phyloP scores from a whole-genome alignment of 2,888 invertebrate genomes.

The Lithophane socia region DNA sequence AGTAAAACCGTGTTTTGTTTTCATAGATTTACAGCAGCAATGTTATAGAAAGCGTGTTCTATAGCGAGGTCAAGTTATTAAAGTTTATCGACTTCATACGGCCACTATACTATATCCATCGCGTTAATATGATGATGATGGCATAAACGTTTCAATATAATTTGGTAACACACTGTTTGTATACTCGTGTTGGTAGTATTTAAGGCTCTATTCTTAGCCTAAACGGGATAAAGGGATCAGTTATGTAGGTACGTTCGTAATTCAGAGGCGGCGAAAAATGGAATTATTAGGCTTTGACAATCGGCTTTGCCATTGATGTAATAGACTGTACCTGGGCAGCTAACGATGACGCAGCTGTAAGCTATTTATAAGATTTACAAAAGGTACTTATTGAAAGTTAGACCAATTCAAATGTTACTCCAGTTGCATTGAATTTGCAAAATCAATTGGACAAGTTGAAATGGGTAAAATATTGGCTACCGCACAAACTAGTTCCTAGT shows the following conservation, averaged over 20 bases:
- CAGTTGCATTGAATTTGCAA: conserved; percentile 34
- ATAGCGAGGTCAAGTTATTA: conserved; percentile 56
- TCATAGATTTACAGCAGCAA: conserved; percentile 50
- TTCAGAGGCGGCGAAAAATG: conserved; percentile 10
- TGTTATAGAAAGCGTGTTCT: conserved; percentile 44
- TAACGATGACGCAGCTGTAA: conserved; percentile 43
- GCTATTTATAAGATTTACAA: conserved; percentile 24
- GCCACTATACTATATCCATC: conserved; percentile 34
- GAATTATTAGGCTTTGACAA: conserved; percentile 29
- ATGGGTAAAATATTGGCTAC: conserved; percentile 56
- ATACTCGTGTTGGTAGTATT: conserved; percentile 26
- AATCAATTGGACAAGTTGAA: conserved; percentile 50
- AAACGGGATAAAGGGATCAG: conserved; percentile 37
- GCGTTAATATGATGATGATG: conserved; percentile 44
- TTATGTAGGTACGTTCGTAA: conserved; percentile 15
- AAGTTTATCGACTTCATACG: conserved; percentile 53
- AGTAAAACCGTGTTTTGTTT: conserved; percentile 50
- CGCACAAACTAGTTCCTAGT: conserved; percentile 42
- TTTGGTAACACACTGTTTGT: conserved; percentile 45
- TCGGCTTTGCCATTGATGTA: conserved; percentile 32
- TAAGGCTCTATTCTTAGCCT: conserved; percentile 54
- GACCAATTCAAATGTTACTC: conserved; percentile 39
- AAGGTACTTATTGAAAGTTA: conserved; percentile 27
- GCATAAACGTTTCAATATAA: conserved; percentile 52
- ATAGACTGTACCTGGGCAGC: conserved; percentile 14